Conservation (phyloP, 2,888 invertebrate species). For the Phalera bucephala region DNA sequence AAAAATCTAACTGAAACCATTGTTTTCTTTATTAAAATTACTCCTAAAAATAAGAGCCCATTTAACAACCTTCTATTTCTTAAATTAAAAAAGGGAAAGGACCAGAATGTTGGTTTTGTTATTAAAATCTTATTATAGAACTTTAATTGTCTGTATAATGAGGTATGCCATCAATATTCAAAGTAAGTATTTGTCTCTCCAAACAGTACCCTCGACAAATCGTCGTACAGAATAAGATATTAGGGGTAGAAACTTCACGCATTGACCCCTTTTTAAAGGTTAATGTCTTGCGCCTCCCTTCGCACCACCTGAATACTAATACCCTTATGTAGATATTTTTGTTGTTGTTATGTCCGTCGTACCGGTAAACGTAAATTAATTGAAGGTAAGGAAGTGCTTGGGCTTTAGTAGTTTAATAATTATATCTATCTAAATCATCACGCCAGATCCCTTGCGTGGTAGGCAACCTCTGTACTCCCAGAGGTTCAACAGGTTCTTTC, state of each 20-base stretch:
- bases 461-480: too few relatives aligned
- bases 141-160: constrained; percentile 59
- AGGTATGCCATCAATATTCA: constrained; percentile 67
- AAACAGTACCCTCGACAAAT: constrained; percentile 63
- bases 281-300: constrained; percentile 65
- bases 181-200: constrained; percentile 59
- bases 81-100: background rate
- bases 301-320: constrained; percentile 74
- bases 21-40: too few relatives aligned
- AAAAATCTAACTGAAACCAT: too few relatives aligned
- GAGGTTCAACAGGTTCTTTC: too few relatives aligned
- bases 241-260: constrained; percentile 76
- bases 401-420: too few relatives aligned
- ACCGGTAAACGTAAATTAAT: background rate
- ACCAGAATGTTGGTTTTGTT: constrained; percentile 3
- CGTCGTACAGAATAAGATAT: constrained; percentile 73
- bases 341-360: constrained; percentile 24
- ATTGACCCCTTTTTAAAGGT: constrained; percentile 81
- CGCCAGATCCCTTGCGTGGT: too few relatives aligned
- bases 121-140: constrained; percentile 42
- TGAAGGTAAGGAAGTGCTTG: too few relatives aligned
- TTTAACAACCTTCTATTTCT: background rate
- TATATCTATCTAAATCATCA: too few relatives aligned
- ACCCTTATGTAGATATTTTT: constrained; percentile 33
- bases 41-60: background rate